Percentiles rank a stretch among this genome's conserved stretches.
Conservation (phyloP, 2,888 invertebrate species). For the Cosmia pyralina region DNA sequence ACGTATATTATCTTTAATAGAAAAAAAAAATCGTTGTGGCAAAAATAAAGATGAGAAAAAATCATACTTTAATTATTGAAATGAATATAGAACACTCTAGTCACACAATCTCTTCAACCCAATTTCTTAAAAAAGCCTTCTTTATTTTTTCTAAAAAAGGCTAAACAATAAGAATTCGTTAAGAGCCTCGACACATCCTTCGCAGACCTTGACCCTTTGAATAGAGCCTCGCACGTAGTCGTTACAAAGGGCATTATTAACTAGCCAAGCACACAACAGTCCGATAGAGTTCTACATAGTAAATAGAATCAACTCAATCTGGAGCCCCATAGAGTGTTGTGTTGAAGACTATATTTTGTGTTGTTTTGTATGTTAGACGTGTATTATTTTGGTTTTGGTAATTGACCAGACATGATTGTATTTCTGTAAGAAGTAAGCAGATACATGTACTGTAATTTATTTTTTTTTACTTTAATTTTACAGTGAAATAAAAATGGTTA, state of each 20-base stretch:
- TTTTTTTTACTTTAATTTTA: too few species aligned
- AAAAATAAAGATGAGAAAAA: too few species aligned
- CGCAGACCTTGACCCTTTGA: conserved; percentile 64
- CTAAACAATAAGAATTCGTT: conserved; percentile 34
- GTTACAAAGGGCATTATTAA: conserved; percentile 70
- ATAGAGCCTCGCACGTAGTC: conserved; percentile 60
- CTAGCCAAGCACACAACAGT: conserved; percentile 60
- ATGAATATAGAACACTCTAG: too few species aligned
- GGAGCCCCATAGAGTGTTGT: conserved; percentile 17
- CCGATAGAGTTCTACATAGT: conserved; percentile 38
- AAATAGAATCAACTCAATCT: conserved; percentile 21
- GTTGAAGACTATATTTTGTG: background rate
- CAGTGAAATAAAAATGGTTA: too few species aligned
- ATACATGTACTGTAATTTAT: too few species aligned
- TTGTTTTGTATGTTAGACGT: background rate
- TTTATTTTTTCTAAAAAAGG: conserved; percentile 2
- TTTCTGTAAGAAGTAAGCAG: background rate
- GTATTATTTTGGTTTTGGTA: background rate
- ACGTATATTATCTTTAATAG: too few species aligned
- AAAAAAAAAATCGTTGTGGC: too few species aligned
- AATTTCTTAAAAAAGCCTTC: conserved; percentile 25
- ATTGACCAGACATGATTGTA: background rate
- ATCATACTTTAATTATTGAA: too few species aligned
- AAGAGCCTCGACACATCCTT: conserved; percentile 56
- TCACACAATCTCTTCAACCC: background rate